Evolutionary conservation across 1,140 invertebrate genomes (phyloP), one percentile per base, ranked within the genome.

Genomic region (Hyposmocoma kahamanoa): DNA sequence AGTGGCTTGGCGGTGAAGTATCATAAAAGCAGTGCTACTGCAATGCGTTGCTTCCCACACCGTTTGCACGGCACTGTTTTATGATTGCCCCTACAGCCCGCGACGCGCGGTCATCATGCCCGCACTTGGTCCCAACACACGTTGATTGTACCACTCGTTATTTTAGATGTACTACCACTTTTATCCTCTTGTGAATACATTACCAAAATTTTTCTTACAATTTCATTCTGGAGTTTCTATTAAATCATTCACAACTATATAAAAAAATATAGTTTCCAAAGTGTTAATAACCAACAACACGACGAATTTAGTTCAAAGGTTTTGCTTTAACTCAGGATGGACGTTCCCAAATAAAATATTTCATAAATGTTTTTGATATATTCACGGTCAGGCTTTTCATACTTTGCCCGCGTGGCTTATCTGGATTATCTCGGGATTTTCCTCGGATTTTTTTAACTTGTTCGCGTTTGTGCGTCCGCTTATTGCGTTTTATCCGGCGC

Each of bases 381-480:
- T 82, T 79, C 78, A 72, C 68, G 75, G 78, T 82, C 75, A 82
- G 75, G 75, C 72, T 66, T 76, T 72, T 70, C 60, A 76, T 76
- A 76, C 68, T 78, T 72, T 67, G 62, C 67, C 69, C 67, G 72
- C 78, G 73, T 79, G 78, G 75, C 70, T 79, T 82, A 82, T 82
- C 78, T 65, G 78, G 73, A 79, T 78, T 70, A 82, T 79, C 76
- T 70, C 32, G 52, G 70, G 70, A 74, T 71, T 74, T 67, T 50
- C 50, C 59, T 22, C 47, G 64, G 60, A 67, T 68, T 77, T 71
- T 77, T 78, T 79, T 77, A 72, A 72, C 62, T 77, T 73, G 67
- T 70, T 68, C 62, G 50, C 67, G 67, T 78, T 70, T 72, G 64
- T 72, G 65, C 70, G 68, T 67, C 56, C 63, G 72, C 62, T 79